These are phyloP conservation scores for Chelidonichthys spinosus DNA, from an alignment of 2,797 vertebrate genomes.

Conservation along the genomic window DNA sequence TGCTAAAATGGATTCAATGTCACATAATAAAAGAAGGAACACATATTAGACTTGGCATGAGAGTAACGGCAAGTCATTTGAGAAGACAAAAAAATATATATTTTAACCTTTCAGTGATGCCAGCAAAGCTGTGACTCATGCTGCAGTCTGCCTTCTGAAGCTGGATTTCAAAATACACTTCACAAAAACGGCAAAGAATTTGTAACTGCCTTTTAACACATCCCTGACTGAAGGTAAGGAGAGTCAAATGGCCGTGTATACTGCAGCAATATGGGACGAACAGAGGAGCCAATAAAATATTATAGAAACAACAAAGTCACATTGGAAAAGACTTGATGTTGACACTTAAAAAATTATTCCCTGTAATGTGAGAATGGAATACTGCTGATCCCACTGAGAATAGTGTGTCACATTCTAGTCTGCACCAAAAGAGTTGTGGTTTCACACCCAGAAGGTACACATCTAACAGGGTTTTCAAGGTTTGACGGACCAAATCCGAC, in stretches of 20 bases:
- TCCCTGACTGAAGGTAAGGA: neutral
- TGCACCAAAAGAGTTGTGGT: neutral
- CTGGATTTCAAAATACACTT: slow-evolving; percentile 18
- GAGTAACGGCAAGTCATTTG: slow-evolving; percentile 7
- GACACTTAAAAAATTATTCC: neutral
- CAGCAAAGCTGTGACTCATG: slow-evolving; percentile 1
- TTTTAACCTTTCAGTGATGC: neutral
- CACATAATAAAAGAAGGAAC: neutral
- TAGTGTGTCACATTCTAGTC: neutral
- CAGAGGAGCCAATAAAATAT: neutral
- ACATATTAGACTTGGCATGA: slow-evolving; percentile 1
- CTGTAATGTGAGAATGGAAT: neutral
- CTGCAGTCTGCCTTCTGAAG: neutral
- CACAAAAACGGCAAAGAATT: neutral
- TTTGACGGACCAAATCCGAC: neutral
- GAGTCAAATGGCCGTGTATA: neutral
- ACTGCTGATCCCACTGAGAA: neutral
- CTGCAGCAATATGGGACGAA: neutral
- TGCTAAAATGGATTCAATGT: neutral
- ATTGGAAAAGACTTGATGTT: neutral
- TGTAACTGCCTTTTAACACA: neutral
- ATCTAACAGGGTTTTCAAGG: neutral
- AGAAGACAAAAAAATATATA: slow-evolving; percentile 1
- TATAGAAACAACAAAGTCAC: neutral
- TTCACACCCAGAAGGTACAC: neutral